phyloP scores from a whole-genome alignment of 1,140 invertebrate genomes.

The Dolichoris vasculosae region DNA sequence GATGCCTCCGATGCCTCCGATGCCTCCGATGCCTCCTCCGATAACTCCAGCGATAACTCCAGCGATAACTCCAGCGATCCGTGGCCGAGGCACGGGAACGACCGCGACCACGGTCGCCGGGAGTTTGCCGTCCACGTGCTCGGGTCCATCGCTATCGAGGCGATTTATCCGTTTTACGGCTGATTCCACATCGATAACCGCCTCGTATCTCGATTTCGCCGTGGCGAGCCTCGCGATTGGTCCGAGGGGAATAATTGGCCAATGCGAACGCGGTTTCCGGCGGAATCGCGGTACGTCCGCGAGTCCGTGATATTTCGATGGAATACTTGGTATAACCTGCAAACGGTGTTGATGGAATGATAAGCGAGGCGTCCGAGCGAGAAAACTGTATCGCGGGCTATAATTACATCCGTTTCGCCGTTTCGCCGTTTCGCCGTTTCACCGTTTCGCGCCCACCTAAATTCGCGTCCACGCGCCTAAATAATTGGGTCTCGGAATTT shows the following conservation, averaged over 20 bases:
- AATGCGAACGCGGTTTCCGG: not conserved
- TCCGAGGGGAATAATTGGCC: not conserved
- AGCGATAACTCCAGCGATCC: no score
- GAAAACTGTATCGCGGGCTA: not conserved
- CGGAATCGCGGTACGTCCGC: not conserved
- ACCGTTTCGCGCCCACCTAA: not conserved
- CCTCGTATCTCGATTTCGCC: not conserved
- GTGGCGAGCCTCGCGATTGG: not conserved
- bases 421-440: no score
- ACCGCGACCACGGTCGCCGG: not conserved
- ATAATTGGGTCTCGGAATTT: no score
- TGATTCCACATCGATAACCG: not conserved
- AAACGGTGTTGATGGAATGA: conserved; percentile 1
- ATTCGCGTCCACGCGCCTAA: not conserved
- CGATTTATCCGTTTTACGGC: not conserved
- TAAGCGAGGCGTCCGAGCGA: not conserved
- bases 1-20: no score
- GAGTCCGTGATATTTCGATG: not conserved
- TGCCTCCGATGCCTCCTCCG: no score
- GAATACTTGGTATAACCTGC: conserved; percentile 9
- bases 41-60: no score
- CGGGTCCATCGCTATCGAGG: not conserved
- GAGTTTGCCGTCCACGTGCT: not conserved
- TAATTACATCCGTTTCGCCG: not conserved
- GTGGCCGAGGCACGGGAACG: no score